Percentiles rank a stretch among this genome's conserved stretches.
These are phyloP conservation scores for Dallia pectoralis DNA, from an alignment of 2,797 vertebrate genomes.

Conservation along the genomic window DNA sequence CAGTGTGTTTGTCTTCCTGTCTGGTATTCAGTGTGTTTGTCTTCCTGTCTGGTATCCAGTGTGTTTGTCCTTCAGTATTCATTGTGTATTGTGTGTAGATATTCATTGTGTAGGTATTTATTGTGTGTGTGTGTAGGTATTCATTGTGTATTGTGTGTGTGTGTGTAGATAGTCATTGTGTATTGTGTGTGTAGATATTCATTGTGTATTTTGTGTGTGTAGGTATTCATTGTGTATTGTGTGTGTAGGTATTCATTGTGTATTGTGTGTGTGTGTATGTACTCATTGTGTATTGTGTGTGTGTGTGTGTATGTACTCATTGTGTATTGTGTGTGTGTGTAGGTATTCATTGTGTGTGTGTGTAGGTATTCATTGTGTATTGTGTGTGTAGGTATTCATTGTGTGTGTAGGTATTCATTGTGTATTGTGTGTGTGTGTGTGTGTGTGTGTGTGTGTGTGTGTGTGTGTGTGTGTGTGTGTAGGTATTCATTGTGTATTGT, in stretches of 20 bases:
- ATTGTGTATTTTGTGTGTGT: too few relatives aligned
- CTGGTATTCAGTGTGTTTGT: too few relatives aligned
- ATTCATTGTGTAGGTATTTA: neutral
- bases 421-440: too few relatives aligned
- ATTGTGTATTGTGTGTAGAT: too few relatives aligned
- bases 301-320: conserved; percentile 71
- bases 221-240: neutral
- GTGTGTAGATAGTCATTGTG: too few relatives aligned
- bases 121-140: too few relatives aligned
- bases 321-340: too few relatives aligned
- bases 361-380: conserved; percentile 1
- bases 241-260: neutral
- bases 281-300: conserved; percentile 4
- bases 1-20: too few relatives aligned
- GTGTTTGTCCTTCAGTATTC: too few relatives aligned
- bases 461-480: neutral
- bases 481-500: neutral
- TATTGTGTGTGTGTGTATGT: too few relatives aligned
- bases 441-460: too few relatives aligned
- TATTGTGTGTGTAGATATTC: conserved; percentile 73
- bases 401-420: neutral
- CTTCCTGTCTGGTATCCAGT: too few relatives aligned
- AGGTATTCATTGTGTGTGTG: neutral
- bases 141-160: neutral
- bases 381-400: conserved; percentile 77